Evolutionary conservation across 2,888 invertebrate genomes (phyloP).

Genomic region (Hyppa rectilinea): DNA sequence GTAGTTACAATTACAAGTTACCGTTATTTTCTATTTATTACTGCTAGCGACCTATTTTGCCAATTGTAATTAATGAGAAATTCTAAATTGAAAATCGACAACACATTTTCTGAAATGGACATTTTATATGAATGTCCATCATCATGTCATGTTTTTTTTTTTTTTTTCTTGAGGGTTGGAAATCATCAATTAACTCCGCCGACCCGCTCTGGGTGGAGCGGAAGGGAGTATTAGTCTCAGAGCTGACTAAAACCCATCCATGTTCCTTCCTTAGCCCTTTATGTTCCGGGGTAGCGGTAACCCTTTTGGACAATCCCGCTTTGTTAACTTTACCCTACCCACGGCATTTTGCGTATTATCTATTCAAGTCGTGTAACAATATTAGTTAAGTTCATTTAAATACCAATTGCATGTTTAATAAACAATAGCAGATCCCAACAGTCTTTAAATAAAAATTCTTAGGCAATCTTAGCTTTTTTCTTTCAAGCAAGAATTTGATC

Average conservation of each 20-base stretch:
- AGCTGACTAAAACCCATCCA: too few species aligned
- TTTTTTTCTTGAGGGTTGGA: too few species aligned
- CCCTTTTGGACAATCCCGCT: too few species aligned
- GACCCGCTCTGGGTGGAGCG: too few species aligned
- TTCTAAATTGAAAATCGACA: too few species aligned
- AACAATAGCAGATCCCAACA: background rate
- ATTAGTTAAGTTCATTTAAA: background rate
- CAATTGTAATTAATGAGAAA: background rate
- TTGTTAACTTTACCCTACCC: background rate
- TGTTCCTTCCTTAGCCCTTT: too few species aligned
- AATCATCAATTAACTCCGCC: too few species aligned
- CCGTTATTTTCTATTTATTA: constrained; percentile 43
- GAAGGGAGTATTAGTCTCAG: too few species aligned
- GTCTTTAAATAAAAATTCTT: background rate
- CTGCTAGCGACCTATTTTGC: constrained; percentile 5
- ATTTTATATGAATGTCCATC: too few species aligned
- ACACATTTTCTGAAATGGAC: too few species aligned
- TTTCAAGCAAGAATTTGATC: constrained; percentile 6
- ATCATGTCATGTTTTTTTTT: too few species aligned
- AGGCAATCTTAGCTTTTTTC: background rate
- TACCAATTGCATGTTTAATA: background rate
- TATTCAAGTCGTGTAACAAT: background rate
- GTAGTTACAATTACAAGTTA: constrained; percentile 32
- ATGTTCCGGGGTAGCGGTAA: too few species aligned
- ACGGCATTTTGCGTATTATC: background rate